A percentile compares a stretch with the other conserved stretches of the same genome.
Evolutionary conservation across 1,140 invertebrate genomes (phyloP).

Genomic region (Euura saliciscinereae): DNA sequence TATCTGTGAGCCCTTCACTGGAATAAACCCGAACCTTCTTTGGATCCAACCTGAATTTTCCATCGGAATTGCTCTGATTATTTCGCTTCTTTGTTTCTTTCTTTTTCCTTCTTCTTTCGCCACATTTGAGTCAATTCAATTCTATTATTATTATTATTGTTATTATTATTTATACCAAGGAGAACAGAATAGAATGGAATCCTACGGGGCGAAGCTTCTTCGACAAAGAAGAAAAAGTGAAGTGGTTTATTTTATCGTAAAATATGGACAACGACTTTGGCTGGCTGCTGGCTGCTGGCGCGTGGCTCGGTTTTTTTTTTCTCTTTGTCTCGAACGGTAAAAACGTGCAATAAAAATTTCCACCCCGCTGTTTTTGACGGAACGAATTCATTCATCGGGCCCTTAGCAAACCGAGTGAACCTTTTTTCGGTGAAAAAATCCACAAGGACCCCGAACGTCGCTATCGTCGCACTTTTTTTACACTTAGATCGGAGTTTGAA

Average conservation of each 20-base stretch:
- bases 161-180: no score
- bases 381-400: not conserved
- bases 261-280: not conserved
- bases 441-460: not conserved
- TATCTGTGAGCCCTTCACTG: conserved; percentile 35
- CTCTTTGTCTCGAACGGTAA: not conserved
- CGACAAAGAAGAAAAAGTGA: not conserved
- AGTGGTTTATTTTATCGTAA: not conserved
- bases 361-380: not conserved
- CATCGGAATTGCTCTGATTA: not conserved
- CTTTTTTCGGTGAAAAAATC: not conserved
- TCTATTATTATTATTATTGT: no score
- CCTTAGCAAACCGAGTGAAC: not conserved
- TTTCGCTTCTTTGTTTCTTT: not conserved
- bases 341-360: not conserved
- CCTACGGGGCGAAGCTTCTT: no score
- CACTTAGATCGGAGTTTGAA: not conserved
- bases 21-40: not conserved
- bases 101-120: not conserved
- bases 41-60: not conserved
- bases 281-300: not conserved
- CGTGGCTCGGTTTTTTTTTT: not conserved
- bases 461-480: not conserved
- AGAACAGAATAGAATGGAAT: no score
- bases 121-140: no score